These are phyloP conservation scores for Alauda arvensis DNA, from an alignment of 2,797 vertebrate species.

Conservation along the genomic window DNA sequence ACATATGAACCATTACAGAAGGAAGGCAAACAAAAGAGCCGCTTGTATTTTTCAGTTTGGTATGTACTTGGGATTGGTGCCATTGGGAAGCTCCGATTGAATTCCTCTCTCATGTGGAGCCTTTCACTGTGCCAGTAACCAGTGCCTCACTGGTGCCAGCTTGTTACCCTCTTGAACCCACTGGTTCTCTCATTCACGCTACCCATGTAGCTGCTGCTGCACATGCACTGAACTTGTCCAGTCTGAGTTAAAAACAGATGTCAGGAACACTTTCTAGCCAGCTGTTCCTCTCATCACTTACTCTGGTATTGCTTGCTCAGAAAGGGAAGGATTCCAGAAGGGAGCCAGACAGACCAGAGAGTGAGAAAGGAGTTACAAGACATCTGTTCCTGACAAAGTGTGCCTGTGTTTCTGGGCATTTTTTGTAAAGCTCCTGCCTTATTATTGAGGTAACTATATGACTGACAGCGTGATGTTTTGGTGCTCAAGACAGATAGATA, in stretches of 20 bases:
- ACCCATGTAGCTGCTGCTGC: background rate
- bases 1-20: background rate
- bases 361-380: background rate
- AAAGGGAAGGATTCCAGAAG: background rate
- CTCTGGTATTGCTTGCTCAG: background rate
- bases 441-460: background rate
- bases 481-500: background rate
- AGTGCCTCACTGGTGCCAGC: background rate
- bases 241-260: background rate
- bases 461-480: background rate
- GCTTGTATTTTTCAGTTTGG: background rate
- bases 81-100: background rate
- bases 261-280: background rate
- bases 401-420: background rate
- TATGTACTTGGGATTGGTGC: background rate
- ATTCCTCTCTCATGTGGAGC: background rate
- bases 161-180: background rate
- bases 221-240: background rate
- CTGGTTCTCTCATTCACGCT: background rate
- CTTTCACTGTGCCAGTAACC: background rate
- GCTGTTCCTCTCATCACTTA: constrained; percentile 2
- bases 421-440: background rate
- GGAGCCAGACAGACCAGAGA: background rate
- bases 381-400: background rate
- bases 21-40: background rate